Evolutionary conservation across 2,797 vertebrate species (phyloP).

Genomic region (Arctocebus calabarensis): DNA sequence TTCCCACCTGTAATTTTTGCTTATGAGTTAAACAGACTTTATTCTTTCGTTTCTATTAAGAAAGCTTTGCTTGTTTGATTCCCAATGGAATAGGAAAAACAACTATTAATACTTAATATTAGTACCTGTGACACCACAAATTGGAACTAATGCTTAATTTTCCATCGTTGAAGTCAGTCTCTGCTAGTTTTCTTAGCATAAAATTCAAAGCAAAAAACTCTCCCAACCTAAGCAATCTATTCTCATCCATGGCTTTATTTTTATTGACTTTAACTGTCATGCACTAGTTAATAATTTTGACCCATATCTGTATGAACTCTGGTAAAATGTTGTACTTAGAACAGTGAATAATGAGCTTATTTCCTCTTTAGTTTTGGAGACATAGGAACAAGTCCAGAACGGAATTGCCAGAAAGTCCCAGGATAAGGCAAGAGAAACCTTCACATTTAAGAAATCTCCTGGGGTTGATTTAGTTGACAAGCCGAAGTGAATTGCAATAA

Average conservation of each 20-base stretch:
- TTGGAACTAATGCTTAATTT: slow-evolving; percentile 56
- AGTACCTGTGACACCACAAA: slow-evolving; percentile 9
- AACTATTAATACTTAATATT: neutral
- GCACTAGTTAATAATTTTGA: slow-evolving; percentile 21
- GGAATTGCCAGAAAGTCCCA: neutral
- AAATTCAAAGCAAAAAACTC: slow-evolving; percentile 55
- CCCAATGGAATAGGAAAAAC: neutral
- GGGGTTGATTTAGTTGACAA: slow-evolving; percentile 55
- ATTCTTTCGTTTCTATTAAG: neutral
- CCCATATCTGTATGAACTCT: slow-evolving; percentile 41
- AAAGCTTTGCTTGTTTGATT: slow-evolving; percentile 2
- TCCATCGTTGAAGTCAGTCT: slow-evolving; percentile 53
- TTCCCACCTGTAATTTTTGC: neutral
- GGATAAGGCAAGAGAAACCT: slow-evolving; percentile 24
- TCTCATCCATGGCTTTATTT: neutral
- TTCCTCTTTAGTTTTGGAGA: slow-evolving; percentile 50
- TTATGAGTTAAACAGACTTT: neutral
- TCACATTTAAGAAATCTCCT: neutral
- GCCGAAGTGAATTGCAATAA: slow-evolving; percentile 61
- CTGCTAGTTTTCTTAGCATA: slow-evolving; percentile 23
- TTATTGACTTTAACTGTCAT: slow-evolving; percentile 31
- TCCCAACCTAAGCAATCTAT: slow-evolving; percentile 9
- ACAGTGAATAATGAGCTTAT: slow-evolving; percentile 16
- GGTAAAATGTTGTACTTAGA: slow-evolving; percentile 59
- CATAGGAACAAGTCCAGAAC: neutral